Conservation (phyloP, 2,888 invertebrate genomes). For the Esperia sulphurella region DNA sequence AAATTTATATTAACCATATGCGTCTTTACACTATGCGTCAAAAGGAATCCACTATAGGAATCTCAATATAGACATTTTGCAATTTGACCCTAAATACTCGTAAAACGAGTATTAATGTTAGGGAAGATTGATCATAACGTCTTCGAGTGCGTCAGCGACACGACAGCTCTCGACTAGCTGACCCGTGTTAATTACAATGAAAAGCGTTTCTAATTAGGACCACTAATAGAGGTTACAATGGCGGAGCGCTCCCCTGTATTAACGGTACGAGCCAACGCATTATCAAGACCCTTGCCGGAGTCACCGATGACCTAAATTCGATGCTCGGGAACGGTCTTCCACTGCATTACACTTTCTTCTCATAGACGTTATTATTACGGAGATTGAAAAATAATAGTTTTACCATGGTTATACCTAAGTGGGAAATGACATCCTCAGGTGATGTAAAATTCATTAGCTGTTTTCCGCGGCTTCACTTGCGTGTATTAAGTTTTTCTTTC, state of each 20-base stretch:
- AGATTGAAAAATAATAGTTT: neutral
- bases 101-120: neutral
- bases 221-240: conserved; percentile 22
- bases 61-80: no score
- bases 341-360: neutral
- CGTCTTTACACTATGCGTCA: no score
- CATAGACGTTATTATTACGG: neutral
- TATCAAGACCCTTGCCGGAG: conserved; percentile 23
- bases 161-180: conserved; percentile 13
- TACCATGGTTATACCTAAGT: neutral
- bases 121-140: conserved; percentile 6
- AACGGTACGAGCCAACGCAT: conserved; percentile 25
- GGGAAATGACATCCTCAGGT: no score
- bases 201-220: conserved; percentile 25
- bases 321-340: neutral
- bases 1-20: no score
- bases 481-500: no score
- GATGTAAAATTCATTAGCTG: no score
- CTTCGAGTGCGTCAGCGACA: conserved; percentile 7
- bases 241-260: conserved; percentile 25
- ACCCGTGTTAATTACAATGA: conserved; percentile 24
- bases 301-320: conserved; percentile 37
- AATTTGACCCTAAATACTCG: neutral
- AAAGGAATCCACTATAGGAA: no score
- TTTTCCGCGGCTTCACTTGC: no score